phyloP scores from a whole-genome alignment of 2,797 vertebrate species.

The Diplodus sargus region DNA sequence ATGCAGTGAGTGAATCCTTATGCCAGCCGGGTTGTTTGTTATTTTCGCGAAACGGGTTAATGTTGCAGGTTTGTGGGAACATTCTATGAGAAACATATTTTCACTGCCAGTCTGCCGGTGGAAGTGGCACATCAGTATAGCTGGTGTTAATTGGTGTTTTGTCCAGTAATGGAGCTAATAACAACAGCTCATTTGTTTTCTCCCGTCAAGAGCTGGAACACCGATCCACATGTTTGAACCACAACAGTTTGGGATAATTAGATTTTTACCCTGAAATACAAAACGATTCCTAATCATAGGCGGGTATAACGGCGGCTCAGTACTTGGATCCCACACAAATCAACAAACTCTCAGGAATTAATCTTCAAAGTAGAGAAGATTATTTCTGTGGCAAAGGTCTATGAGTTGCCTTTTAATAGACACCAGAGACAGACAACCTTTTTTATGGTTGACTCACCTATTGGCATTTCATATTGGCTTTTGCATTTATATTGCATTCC shows the following conservation, averaged over 20 bases:
- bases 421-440: slow-evolving; percentile 32
- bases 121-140: slow-evolving; percentile 28
- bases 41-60: slow-evolving; percentile 19
- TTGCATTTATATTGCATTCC: slow-evolving; percentile 57
- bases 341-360: slow-evolving; percentile 25
- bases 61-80: slow-evolving; percentile 8
- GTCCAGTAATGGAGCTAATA: slow-evolving; percentile 30
- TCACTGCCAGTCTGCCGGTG: slow-evolving; percentile 6
- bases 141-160: slow-evolving; percentile 19
- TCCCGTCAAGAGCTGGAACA: slow-evolving; percentile 3
- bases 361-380: slow-evolving; percentile 30
- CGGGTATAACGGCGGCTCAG: neutral
- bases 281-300: slow-evolving; percentile 11
- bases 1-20: slow-evolving; percentile 20
- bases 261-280: neutral
- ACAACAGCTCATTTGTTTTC: slow-evolving; percentile 34
- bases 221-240: neutral
- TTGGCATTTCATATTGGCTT: slow-evolving; percentile 61
- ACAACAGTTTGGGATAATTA: neutral
- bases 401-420: slow-evolving; percentile 40
- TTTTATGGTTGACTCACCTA: slow-evolving; percentile 47
- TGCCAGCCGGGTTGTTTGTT: neutral
- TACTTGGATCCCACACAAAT: slow-evolving; percentile 20
- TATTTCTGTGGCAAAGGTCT: slow-evolving; percentile 30
- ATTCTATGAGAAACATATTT: slow-evolving; percentile 22